Evolutionary conservation across 2,797 vertebrate genomes (phyloP).

Genomic region (Podargus strigoides): DNA sequence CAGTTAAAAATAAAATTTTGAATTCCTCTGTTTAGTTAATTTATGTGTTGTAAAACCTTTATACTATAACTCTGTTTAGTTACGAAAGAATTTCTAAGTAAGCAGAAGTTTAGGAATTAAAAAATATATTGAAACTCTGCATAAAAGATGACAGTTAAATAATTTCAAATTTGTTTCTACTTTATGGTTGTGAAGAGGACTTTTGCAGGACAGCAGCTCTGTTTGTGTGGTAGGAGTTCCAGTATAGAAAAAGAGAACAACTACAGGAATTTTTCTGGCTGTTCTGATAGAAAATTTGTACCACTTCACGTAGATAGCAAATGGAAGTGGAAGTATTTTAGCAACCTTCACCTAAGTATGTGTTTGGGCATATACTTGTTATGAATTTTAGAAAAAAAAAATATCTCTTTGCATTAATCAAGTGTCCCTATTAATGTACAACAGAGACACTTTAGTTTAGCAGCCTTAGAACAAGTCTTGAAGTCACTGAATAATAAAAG

Average conservation of each 20-base stretch:
- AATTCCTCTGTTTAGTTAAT: not conserved
- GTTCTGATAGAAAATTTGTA: not conserved
- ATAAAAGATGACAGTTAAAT: not conserved
- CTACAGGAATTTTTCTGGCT: not conserved
- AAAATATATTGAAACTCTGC: not conserved
- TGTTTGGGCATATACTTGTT: not conserved
- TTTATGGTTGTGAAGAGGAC: not conserved
- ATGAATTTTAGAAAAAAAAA: not conserved
- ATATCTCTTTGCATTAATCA: accelerated
- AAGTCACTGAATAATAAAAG: not conserved
- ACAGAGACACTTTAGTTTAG: not conserved
- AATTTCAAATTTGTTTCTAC: not conserved
- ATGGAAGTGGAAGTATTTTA: not conserved
- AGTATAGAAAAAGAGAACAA: not conserved
- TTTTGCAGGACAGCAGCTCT: not conserved
- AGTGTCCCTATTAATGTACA: not conserved
- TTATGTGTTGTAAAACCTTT: not conserved
- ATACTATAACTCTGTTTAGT: not conserved
- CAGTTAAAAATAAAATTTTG: not conserved
- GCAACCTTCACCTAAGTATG: not conserved
- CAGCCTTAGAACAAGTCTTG: not conserved
- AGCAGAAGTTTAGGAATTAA: not conserved
- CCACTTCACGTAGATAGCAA: not conserved
- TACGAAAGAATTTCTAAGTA: not conserved
- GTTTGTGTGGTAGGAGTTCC: not conserved